These are phyloP conservation scores for Eptatretus atami DNA, from an alignment of 2,797 vertebrate species.

Conservation along the genomic window DNA sequence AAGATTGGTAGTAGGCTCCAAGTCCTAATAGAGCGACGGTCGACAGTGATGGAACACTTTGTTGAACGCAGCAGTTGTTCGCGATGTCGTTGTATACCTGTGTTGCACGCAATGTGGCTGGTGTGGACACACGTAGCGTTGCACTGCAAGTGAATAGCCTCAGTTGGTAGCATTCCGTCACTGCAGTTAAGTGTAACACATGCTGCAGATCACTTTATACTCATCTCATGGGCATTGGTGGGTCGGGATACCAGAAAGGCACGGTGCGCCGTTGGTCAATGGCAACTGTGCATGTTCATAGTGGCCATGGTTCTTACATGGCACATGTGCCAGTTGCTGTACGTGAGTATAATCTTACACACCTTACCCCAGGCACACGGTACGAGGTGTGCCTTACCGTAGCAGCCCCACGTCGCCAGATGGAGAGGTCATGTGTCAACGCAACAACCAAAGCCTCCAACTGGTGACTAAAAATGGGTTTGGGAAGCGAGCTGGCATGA, in stretches of 20 bases:
- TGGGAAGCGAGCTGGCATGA: background rate
- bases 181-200: background rate
- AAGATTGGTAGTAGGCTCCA: constrained; percentile 20
- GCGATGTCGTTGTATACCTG: constrained; percentile 28
- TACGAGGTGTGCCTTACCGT: constrained; percentile 33
- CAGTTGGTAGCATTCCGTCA: constrained; percentile 7
- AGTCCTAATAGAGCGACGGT: constrained; percentile 12
- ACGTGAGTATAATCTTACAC: constrained; percentile 36
- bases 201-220: too few relatives aligned
- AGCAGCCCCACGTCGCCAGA: constrained; percentile 1
- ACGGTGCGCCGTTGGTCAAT: background rate
- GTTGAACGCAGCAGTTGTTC: constrained; percentile 19
- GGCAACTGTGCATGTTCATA: constrained; percentile 23
- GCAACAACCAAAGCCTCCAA: background rate
- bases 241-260: background rate
- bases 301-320: constrained; percentile 31
- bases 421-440: background rate
- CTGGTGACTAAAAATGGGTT: background rate
- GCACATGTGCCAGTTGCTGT: constrained; percentile 30
- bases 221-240: background rate
- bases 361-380: constrained; percentile 26
- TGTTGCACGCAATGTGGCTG: constrained; percentile 27
- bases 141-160: constrained; percentile 16
- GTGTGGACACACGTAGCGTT: constrained; percentile 24
- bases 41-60: constrained; percentile 16